A percentile compares a stretch with the other conserved stretches of the same genome.
Evolutionary conservation across 2,113 vertebrate genomes (phyloP).

Genomic region (Alethe castanea): DNA sequence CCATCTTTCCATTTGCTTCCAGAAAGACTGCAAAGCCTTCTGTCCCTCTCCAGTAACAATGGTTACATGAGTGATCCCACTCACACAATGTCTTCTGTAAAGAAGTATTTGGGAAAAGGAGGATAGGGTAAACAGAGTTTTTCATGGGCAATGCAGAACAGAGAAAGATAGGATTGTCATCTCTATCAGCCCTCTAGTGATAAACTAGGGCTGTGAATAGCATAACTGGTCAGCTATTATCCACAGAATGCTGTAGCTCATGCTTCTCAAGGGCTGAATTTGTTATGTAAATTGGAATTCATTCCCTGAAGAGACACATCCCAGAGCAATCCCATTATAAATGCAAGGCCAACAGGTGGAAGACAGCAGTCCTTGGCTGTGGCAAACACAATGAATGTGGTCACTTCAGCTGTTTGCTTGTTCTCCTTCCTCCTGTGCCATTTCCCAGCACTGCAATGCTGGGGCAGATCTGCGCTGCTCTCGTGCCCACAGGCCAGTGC

Average conservation of each 20-base stretch:
- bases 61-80: background rate
- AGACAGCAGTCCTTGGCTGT: background rate
- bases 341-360: background rate
- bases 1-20: background rate
- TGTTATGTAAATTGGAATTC: background rate
- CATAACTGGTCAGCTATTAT: background rate
- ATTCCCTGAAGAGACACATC: background rate
- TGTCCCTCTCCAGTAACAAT: background rate
- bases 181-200: background rate
- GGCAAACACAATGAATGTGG: background rate
- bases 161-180: background rate
- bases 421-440: background rate
- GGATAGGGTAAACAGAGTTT: background rate
- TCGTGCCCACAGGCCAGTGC: rapidly evolving
- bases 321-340: background rate
- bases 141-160: background rate
- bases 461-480: background rate
- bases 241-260: background rate
- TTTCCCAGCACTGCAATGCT: background rate
- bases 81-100: background rate
- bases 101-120: background rate
- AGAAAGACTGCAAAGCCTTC: background rate
- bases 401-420: background rate
- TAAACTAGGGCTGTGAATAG: background rate
- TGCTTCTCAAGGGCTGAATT: background rate